These are phyloP conservation scores for Andrena bicolor DNA, from an alignment of 2,888 invertebrate species.

Conservation along the genomic window DNA sequence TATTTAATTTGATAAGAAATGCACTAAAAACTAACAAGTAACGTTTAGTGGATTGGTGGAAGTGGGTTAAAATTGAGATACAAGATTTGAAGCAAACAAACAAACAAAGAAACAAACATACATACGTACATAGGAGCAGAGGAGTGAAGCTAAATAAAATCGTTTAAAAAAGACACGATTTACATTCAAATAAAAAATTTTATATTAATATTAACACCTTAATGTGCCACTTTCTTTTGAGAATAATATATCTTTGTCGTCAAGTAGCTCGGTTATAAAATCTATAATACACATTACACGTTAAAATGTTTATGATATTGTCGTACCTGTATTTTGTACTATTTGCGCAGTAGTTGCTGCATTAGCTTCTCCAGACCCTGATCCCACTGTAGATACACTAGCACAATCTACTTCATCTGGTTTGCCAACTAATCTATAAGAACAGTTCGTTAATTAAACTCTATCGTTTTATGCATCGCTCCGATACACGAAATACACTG, in stretches of 20 bases:
- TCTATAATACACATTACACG: slow-evolving; percentile 27
- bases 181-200: slow-evolving; percentile 30
- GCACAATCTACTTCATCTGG: slow-evolving; percentile 82
- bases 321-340: slow-evolving; percentile 82
- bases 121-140: no score
- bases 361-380: slow-evolving; percentile 76
- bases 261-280: slow-evolving; percentile 62
- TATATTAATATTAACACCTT: slow-evolving; percentile 31
- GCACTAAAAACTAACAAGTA: no score
- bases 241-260: slow-evolving; percentile 72
- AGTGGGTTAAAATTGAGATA: no score
- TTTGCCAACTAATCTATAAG: slow-evolving; percentile 82
- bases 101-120: not conserved
- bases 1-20: no score
- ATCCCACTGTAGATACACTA: slow-evolving; percentile 76
- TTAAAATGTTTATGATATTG: slow-evolving; percentile 34
- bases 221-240: slow-evolving; percentile 38
- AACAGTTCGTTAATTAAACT: slow-evolving; percentile 8
- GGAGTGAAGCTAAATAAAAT: no score
- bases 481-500: not conserved
- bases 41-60: no score
- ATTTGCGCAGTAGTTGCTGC: slow-evolving; percentile 75
- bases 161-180: not conserved
- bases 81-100: no score
- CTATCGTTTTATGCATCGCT: not conserved